Conservation (phyloP, 1,140 invertebrate genomes). For the Matsumurasca onukii region DNA sequence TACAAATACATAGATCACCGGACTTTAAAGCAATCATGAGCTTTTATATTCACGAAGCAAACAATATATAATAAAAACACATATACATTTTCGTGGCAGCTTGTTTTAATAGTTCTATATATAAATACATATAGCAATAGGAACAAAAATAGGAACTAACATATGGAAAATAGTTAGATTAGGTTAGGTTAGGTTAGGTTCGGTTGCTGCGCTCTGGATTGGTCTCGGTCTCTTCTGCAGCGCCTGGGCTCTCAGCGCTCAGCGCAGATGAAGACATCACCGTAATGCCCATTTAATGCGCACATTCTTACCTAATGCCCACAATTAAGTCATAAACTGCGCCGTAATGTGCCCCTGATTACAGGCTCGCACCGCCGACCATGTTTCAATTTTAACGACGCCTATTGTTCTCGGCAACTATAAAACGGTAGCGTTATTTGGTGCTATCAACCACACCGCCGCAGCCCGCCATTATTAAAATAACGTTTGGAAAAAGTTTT, state of each 20-base stretch:
- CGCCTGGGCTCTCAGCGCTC: not conserved
- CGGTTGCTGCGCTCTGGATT: too few relatives aligned
- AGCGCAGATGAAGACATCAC: slow-evolving; percentile 18
- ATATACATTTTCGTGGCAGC: too few relatives aligned
- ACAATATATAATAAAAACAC: too few relatives aligned
- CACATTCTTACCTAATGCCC: slow-evolving; percentile 23
- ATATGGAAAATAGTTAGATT: too few relatives aligned
- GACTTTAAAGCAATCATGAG: too few relatives aligned
- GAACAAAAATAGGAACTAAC: too few relatives aligned
- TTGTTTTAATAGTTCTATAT: too few relatives aligned
- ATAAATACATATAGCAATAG: too few relatives aligned
- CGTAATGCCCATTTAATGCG: slow-evolving; percentile 24
- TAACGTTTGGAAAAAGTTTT: not conserved
- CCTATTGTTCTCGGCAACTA: slow-evolving; percentile 10
- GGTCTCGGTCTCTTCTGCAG: too few relatives aligned
- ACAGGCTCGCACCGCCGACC: not conserved
- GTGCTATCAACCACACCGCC: not conserved
- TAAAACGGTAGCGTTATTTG: slow-evolving; percentile 18
- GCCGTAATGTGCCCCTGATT: slow-evolving; percentile 8
- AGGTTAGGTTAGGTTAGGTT: too few relatives aligned
- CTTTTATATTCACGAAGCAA: too few relatives aligned
- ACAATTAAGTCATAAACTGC: slow-evolving; percentile 18
- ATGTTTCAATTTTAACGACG: slow-evolving; percentile 21
- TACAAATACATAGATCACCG: too few relatives aligned
- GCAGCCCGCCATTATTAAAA: not conserved